phyloP scores from a whole-genome alignment of 2,113 vertebrate species.

The Pogonocichla stellata region DNA sequence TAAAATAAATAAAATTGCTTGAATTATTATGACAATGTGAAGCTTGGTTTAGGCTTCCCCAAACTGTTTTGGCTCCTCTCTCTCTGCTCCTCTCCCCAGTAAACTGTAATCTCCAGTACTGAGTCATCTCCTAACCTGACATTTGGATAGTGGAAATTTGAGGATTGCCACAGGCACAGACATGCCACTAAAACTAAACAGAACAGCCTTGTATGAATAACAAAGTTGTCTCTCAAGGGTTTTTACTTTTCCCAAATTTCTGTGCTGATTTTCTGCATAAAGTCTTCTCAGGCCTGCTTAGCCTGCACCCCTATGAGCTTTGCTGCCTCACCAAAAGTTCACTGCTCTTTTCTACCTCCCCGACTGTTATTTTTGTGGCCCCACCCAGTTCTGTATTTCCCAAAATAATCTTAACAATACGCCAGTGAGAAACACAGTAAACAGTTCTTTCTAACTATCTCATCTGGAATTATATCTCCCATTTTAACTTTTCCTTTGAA shows the following conservation, averaged over 20 bases:
- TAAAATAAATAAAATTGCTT: neutral
- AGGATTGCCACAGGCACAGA: neutral
- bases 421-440: neutral
- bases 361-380: neutral
- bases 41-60: neutral
- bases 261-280: neutral
- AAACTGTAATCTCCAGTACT: neutral
- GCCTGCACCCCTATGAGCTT: neutral
- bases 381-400: neutral
- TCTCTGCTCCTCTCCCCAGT: neutral
- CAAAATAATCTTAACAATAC: neutral
- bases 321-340: neutral
- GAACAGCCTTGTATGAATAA: neutral
- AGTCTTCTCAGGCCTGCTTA: neutral
- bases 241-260: neutral
- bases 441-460: neutral
- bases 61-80: neutral
- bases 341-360: neutral
- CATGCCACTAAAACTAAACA: neutral
- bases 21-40: neutral
- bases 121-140: neutral
- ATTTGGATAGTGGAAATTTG: neutral
- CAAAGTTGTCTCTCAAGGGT: neutral
- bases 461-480: constrained; percentile 2
- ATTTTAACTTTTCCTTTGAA: constrained; percentile 28